Conservation (phyloP, 2,888 invertebrate species). For the Lissocephala sabroskyi region DNA sequence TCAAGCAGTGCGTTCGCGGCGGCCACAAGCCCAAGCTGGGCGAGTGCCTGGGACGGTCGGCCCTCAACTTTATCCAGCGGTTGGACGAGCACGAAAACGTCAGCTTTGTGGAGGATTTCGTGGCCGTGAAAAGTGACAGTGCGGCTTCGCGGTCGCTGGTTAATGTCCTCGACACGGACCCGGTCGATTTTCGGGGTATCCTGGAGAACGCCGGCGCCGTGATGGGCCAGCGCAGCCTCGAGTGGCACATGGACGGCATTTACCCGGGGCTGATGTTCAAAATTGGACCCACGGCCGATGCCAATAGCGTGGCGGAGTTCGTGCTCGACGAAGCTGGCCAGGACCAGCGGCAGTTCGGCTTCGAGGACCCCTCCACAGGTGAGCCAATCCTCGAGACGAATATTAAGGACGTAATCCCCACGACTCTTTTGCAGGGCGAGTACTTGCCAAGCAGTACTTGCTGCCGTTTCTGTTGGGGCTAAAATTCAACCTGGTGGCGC, state of each 20-base stretch:
- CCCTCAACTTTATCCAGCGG: constrained; percentile 78
- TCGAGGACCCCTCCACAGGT: constrained; percentile 70
- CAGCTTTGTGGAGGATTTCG: constrained; percentile 78
- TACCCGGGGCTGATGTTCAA: constrained; percentile 85
- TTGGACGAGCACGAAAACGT: constrained; percentile 80
- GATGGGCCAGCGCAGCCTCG: constrained; percentile 81
- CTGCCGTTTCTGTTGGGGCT: constrained; percentile 85
- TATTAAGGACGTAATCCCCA: too few relatives aligned
- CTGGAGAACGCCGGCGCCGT: constrained; percentile 80
- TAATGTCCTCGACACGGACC: constrained; percentile 81
- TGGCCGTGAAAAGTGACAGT: constrained; percentile 77
- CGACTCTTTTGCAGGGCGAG: constrained; percentile 80
- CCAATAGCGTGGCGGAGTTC: constrained; percentile 83
- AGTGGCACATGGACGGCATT: constrained; percentile 82
- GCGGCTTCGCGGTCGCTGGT: constrained; percentile 79
- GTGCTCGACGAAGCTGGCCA: constrained; percentile 76
- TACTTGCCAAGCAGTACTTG: constrained; percentile 81
- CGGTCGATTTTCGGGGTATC: constrained; percentile 81
- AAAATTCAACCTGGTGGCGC: constrained; percentile 84
- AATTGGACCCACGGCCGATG: constrained; percentile 80
- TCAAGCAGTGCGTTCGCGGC: constrained; percentile 73
- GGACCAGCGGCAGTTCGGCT: constrained; percentile 73
- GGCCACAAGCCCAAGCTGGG: constrained; percentile 73
- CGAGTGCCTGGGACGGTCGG: constrained; percentile 82
- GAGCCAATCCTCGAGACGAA: constrained; percentile 17